A percentile compares a stretch with the other conserved stretches of the same genome.
Conservation (phyloP, 2,888 invertebrate genomes). For the Cloeon dipterum region DNA sequence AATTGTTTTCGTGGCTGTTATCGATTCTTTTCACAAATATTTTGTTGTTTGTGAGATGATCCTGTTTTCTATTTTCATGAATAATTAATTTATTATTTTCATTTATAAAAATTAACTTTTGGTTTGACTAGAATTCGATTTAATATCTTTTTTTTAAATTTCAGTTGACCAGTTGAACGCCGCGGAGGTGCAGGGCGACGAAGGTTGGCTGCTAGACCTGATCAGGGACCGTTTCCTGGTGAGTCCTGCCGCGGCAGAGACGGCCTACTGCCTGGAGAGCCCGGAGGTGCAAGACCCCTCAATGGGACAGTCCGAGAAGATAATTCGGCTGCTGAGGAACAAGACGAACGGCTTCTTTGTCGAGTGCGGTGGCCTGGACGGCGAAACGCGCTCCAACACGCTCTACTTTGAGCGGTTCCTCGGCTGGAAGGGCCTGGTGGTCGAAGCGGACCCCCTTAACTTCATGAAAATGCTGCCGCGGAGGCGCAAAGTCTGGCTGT, state of each 20-base stretch:
- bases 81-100: too few species aligned
- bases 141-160: too few species aligned
- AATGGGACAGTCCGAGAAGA: conserved; percentile 18
- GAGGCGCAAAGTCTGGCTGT: conserved; percentile 21
- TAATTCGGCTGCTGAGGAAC: conserved; percentile 16
- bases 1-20: too few species aligned
- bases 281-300: conserved; percentile 16
- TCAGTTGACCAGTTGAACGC: conserved; percentile 1
- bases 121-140: too few species aligned
- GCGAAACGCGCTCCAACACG: conserved; percentile 27
- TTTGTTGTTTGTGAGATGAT: too few species aligned
- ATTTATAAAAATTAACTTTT: too few species aligned
- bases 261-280: conserved; percentile 12
- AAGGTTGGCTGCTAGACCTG: conserved; percentile 1
- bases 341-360: conserved; percentile 25
- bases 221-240: conserved; percentile 2
- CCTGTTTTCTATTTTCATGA: too few species aligned
- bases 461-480: conserved; percentile 19
- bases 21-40: too few species aligned
- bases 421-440: conserved; percentile 24
- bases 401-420: conserved; percentile 22
- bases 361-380: conserved; percentile 29
- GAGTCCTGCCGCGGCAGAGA: background rate
- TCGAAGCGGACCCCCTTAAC: conserved; percentile 26
- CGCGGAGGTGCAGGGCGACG: conserved; percentile 2